A percentile compares a stretch with the other conserved stretches of the same genome.
Conservation (phyloP, 1,140 invertebrate species). For the Megathymus violae region DNA sequence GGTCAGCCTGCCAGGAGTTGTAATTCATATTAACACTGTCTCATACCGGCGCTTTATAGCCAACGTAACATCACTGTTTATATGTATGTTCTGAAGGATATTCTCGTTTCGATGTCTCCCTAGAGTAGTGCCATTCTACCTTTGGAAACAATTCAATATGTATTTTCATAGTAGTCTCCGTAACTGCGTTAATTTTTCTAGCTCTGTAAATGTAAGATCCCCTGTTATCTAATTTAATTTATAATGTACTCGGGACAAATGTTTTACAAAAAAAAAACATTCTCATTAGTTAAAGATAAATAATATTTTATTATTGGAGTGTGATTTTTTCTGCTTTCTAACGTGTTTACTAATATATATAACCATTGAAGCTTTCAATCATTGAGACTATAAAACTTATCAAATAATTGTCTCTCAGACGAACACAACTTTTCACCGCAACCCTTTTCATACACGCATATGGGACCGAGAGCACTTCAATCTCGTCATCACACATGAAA, state of each 20-base stretch:
- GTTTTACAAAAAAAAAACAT: too few relatives aligned
- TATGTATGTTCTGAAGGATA: slow-evolving; percentile 41
- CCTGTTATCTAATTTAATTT: slow-evolving; percentile 42
- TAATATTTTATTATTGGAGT: too few relatives aligned
- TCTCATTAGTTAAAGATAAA: too few relatives aligned
- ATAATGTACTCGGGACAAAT: too few relatives aligned
- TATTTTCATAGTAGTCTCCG: slow-evolving; percentile 36
- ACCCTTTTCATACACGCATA: slow-evolving; percentile 40
- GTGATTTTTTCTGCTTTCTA: too few relatives aligned
- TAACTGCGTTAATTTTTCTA: slow-evolving; percentile 34
- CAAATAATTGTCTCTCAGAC: slow-evolving; percentile 28
- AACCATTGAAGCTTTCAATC: too few relatives aligned
- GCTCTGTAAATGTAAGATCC: slow-evolving; percentile 41
- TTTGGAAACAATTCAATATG: slow-evolving; percentile 41
- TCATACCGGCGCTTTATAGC: slow-evolving; percentile 33
- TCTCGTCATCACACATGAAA: too few relatives aligned
- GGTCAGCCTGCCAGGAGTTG: slow-evolving; percentile 34
- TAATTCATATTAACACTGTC: slow-evolving; percentile 34
- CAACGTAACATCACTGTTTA: slow-evolving; percentile 33
- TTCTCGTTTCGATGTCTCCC: slow-evolving; percentile 29
- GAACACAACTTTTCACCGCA: slow-evolving; percentile 31
- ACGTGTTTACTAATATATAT: too few relatives aligned
- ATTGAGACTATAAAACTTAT: slow-evolving; percentile 34
- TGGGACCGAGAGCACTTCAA: too few relatives aligned
- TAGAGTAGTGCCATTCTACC: slow-evolving; percentile 39